Evolutionary conservation across 2,113 vertebrate species (phyloP).

Genomic region (Amblyopsis rosae): DNA sequence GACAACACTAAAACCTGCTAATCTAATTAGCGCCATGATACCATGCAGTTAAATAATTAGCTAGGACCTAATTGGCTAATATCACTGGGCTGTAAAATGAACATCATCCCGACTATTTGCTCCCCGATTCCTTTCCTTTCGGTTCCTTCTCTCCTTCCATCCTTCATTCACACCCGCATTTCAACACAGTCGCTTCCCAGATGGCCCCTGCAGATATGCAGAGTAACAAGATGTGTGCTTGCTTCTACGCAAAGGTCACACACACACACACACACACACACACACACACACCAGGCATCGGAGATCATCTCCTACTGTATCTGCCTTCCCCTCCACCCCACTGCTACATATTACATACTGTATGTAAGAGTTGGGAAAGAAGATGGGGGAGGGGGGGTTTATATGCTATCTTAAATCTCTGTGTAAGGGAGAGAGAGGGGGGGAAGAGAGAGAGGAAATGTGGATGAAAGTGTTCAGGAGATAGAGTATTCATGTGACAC

Average conservation of each 20-base stretch:
- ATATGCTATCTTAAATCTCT: slow-evolving; percentile 37
- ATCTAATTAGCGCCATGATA: slow-evolving; percentile 58
- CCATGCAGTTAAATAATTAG: slow-evolving; percentile 65
- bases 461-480: too few relatives aligned
- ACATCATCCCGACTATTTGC: slow-evolving; percentile 4
- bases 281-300: slow-evolving; percentile 18
- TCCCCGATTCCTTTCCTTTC: not conserved
- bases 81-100: slow-evolving; percentile 34
- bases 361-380: too few relatives aligned
- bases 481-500: slow-evolving; percentile 9
- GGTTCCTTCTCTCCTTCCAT: not conserved
- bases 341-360: slow-evolving; percentile 6
- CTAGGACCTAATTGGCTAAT: slow-evolving; percentile 55
- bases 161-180: slow-evolving; percentile 14
- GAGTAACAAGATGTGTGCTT: slow-evolving; percentile 33
- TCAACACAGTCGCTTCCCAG: slow-evolving; percentile 55
- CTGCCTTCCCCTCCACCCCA: not conserved
- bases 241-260: not conserved
- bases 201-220: slow-evolving; percentile 40
- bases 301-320: slow-evolving; percentile 16
- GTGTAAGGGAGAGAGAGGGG: not conserved
- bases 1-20: slow-evolving; percentile 52
- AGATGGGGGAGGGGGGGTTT: not conserved
- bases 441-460: not conserved
- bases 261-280: not conserved